These are phyloP conservation scores for Balanococcus diminutus DNA, from an alignment of 2,888 invertebrate species.

Conservation along the genomic window DNA sequence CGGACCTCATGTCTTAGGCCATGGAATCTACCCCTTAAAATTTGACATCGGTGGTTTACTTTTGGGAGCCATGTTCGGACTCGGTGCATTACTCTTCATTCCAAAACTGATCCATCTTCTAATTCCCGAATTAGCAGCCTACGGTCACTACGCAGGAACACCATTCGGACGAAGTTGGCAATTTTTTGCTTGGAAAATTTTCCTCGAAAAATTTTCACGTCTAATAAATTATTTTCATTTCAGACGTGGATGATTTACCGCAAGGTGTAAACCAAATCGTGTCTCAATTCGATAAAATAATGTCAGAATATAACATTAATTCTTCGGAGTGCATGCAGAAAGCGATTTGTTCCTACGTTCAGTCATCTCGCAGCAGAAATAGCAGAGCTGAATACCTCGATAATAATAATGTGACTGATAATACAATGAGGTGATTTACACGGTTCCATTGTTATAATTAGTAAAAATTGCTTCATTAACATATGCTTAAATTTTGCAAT, in stretches of 20 bases:
- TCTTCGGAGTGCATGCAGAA: slow-evolving; percentile 69
- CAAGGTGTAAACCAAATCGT: slow-evolving; percentile 60
- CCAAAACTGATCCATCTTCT: slow-evolving; percentile 79
- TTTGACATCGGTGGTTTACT: slow-evolving; percentile 82
- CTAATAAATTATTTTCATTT: slow-evolving; percentile 18
- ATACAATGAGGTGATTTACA: slow-evolving; percentile 45
- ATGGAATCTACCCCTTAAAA: slow-evolving; percentile 67
- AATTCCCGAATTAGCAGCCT: slow-evolving; percentile 69
- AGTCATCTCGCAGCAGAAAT: slow-evolving; percentile 58
- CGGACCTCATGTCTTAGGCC: slow-evolving; percentile 66
- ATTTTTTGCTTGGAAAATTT: slow-evolving; percentile 19
- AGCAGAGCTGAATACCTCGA: slow-evolving; percentile 21
- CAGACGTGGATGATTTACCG: slow-evolving; percentile 28
- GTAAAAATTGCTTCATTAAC: slow-evolving; percentile 35
- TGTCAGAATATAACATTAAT: slow-evolving; percentile 68
- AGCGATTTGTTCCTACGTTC: slow-evolving; percentile 66
- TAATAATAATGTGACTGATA: slow-evolving; percentile 31
- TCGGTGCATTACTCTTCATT: slow-evolving; percentile 79
- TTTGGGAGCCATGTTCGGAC: slow-evolving; percentile 78
- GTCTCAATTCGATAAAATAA: slow-evolving; percentile 65
- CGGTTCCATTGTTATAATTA: slow-evolving; percentile 27
- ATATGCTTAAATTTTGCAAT: slow-evolving; percentile 44
- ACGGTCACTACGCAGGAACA: slow-evolving; percentile 62
- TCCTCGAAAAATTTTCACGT: background rate
- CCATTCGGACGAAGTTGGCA: slow-evolving; percentile 62